Evolutionary conservation across 2,888 invertebrate genomes (phyloP).

Genomic region (Hypercompe scribonia): DNA sequence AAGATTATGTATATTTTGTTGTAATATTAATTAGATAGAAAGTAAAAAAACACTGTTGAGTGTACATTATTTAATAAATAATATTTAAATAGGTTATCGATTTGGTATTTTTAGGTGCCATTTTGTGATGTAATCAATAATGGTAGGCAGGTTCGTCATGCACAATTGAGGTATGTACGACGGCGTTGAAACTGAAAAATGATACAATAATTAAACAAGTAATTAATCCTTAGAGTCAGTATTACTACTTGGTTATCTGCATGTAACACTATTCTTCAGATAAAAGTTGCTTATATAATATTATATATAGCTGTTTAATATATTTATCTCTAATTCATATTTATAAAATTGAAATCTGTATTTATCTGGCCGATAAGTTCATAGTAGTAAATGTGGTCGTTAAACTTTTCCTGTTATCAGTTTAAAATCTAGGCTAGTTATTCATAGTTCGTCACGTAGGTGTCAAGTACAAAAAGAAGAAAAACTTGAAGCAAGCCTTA

Average conservation of each 20-base stretch:
- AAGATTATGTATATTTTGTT: not conserved
- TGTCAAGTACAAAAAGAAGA: no score
- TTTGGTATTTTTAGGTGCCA: slow-evolving; percentile 36
- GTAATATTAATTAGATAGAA: not conserved
- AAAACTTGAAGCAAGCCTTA: no score
- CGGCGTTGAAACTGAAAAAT: slow-evolving; percentile 72
- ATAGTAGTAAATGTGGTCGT: no score
- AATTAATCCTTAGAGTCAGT: not conserved
- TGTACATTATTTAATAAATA: slow-evolving; percentile 15
- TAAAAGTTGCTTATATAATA: no score
- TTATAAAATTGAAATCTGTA: no score
- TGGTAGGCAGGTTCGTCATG: slow-evolving; percentile 66
- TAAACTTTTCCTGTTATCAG: not conserved
- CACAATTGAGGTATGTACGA: slow-evolving; percentile 73
- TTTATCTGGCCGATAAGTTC: no score
- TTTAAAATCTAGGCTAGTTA: slow-evolving; percentile 1
- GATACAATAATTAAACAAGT: not conserved
- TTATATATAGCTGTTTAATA: no score
- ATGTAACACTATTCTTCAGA: no score
- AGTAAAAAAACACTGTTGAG: not conserved
- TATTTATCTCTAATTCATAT: no score
- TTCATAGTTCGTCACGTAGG: no score
- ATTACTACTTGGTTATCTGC: no score
- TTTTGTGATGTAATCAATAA: slow-evolving; percentile 47
- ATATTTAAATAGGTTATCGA: slow-evolving; percentile 44